Evolutionary conservation across 2,113 vertebrate genomes (phyloP).

Genomic region (Bubo bubo): DNA sequence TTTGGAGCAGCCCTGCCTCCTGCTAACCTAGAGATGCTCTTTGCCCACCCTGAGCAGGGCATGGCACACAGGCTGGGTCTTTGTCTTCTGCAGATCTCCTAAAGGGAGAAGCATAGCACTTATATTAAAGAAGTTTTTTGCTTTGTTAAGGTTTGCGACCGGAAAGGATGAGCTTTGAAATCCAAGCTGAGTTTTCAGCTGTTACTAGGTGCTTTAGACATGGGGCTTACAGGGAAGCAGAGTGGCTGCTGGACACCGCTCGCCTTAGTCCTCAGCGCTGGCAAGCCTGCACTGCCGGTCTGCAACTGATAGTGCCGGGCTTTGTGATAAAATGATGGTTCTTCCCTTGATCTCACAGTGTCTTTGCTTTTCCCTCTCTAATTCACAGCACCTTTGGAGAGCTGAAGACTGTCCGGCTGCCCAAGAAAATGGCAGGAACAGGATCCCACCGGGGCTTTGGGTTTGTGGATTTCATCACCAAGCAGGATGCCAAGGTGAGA

Average conservation of each 20-base stretch:
- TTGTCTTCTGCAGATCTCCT: not conserved
- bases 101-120: not conserved
- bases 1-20: not conserved
- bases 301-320: not conserved
- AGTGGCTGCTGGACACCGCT: not conserved
- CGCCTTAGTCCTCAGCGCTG: not conserved
- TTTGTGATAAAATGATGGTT: not conserved
- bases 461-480: constrained; percentile 95
- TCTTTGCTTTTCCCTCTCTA: not conserved
- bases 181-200: not conserved
- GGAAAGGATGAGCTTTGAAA: not conserved
- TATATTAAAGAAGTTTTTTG: not conserved
- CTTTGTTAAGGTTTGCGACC: not conserved
- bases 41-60: not conserved
- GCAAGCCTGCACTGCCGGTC: fast-evolving
- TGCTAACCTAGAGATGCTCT: not conserved
- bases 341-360: not conserved
- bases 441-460: constrained; percentile 91
- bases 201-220: not conserved
- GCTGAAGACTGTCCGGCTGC: constrained; percentile 91
- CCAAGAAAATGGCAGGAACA: constrained; percentile 88
- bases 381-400: constrained; percentile 91
- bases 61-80: not conserved
- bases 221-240: not conserved
- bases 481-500: constrained; percentile 95